Conservation (phyloP, 1,140 invertebrate genomes). For the Bradynema listronoti region DNA sequence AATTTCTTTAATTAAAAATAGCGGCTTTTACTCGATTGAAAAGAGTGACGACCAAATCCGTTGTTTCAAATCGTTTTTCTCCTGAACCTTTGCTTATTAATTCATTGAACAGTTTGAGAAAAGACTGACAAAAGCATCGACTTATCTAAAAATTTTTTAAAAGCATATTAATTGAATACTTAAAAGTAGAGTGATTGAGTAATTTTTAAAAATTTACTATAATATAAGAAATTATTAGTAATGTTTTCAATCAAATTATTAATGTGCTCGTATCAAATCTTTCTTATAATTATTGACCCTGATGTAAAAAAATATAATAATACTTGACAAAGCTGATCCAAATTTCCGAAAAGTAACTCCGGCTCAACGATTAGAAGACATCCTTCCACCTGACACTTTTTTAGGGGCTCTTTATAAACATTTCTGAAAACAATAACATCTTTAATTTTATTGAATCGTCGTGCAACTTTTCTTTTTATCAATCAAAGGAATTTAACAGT, state of each 20-base stretch:
- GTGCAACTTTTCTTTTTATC: no score
- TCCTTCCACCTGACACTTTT: slow-evolving; percentile 69
- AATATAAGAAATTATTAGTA: no score
- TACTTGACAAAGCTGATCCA: slow-evolving; percentile 68
- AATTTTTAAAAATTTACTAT: no score
- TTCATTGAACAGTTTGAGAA: slow-evolving; percentile 64
- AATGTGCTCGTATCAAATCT: no score
- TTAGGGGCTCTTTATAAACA: slow-evolving; percentile 70
- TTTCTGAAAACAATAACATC: slow-evolving; percentile 58
- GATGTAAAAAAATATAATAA: no score
- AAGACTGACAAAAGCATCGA: slow-evolving; percentile 68
- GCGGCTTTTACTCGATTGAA: slow-evolving; percentile 63
- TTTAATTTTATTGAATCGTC: no score
- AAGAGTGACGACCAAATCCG: slow-evolving; percentile 64
- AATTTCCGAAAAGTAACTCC: slow-evolving; percentile 67
- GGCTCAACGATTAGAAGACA: slow-evolving; percentile 68
- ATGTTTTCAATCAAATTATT: no score
- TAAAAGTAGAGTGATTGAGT: no score
- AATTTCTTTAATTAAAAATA: no score
- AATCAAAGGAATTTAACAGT: no score
- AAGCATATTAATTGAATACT: no score
- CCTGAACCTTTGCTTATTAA: slow-evolving; percentile 60
- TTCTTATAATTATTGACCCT: no score
- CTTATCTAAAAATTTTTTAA: slow-evolving; percentile 67
- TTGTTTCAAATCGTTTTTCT: slow-evolving; percentile 61